These are phyloP conservation scores for Sciaenops ocellatus DNA, from an alignment of 2,797 vertebrate species.

Conservation along the genomic window DNA sequence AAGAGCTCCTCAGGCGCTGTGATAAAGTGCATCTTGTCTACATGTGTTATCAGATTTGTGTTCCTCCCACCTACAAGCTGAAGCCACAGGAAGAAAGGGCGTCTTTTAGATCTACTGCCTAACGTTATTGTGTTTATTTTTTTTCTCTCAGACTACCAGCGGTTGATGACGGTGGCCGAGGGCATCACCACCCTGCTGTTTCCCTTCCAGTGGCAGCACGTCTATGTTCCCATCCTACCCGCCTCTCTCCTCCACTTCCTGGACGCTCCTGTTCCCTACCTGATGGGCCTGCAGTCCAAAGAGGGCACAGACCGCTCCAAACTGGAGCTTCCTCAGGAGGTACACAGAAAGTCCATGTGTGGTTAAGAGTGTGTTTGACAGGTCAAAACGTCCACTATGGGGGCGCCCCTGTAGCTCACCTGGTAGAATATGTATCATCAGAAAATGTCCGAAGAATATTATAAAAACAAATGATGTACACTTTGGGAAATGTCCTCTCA, in stretches of 20 bases:
- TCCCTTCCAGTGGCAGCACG: conserved; percentile 97
- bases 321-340: conserved; percentile 96
- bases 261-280: conserved; percentile 95
- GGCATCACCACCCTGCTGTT: conserved; percentile 93
- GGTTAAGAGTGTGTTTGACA: background rate
- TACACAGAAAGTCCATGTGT: conserved; percentile 53
- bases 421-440: too few species aligned
- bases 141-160: conserved; percentile 89
- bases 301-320: conserved; percentile 93
- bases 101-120: background rate
- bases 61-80: background rate
- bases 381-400: background rate
- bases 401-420: too few species aligned
- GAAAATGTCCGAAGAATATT: too few species aligned
- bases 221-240: conserved; percentile 95
- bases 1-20: background rate
- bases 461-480: too few species aligned
- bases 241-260: conserved; percentile 95
- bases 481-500: background rate
- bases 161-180: conserved; percentile 93
- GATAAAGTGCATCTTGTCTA: background rate
- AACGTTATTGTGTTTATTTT: background rate
- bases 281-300: conserved; percentile 96
- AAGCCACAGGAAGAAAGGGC: background rate
- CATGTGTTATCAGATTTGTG: background rate